Evolutionary conservation across 2,113 vertebrate genomes (phyloP).

Genomic region (Pelvicachromis taeniatus): DNA sequence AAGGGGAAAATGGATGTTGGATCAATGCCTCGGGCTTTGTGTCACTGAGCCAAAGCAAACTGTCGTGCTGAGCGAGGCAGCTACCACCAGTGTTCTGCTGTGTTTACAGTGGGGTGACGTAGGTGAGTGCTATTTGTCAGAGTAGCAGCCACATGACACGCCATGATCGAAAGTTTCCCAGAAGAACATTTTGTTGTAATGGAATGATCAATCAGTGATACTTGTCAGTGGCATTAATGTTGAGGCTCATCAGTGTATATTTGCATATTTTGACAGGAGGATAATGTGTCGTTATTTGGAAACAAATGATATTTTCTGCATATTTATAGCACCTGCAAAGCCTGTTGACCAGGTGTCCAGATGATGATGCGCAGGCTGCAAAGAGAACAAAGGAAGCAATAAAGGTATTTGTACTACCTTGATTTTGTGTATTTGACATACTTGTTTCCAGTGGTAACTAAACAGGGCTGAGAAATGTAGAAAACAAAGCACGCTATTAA

Average conservation of each 20-base stretch:
- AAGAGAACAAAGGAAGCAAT: neutral
- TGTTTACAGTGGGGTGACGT: neutral
- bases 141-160: neutral
- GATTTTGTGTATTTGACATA: neutral
- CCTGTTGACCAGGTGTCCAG: neutral
- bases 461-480: neutral
- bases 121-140: neutral
- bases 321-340: neutral
- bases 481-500: conserved; percentile 10
- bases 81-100: neutral
- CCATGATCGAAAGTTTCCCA: neutral
- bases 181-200: neutral
- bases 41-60: neutral
- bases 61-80: neutral
- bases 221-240: neutral
- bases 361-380: neutral
- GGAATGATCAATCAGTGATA: neutral
- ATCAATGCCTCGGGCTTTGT: neutral
- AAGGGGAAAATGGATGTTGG: neutral
- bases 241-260: neutral
- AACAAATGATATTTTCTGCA: neutral
- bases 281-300: neutral
- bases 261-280: neutral
- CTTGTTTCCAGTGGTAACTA: neutral
- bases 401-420: neutral